Conservation (phyloP, 2,797 vertebrate species). For the Carapus acus region DNA sequence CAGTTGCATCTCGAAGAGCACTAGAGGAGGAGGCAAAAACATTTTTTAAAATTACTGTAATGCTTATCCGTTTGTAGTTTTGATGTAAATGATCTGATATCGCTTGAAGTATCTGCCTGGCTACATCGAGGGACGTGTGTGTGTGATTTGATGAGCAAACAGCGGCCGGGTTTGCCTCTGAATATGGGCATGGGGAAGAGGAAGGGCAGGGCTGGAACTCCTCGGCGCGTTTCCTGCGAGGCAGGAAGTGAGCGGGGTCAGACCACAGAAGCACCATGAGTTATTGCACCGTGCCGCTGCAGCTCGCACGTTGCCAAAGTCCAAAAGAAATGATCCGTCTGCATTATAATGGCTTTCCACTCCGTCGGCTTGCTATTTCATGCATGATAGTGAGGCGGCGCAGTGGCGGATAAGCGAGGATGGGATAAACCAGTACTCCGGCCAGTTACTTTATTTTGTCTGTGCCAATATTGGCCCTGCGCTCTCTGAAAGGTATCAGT, state of each 20-base stretch:
- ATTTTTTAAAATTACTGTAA: no score
- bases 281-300: slow-evolving; percentile 48
- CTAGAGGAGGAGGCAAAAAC: no score
- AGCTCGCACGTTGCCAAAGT: slow-evolving; percentile 34
- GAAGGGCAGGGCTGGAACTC: slow-evolving; percentile 61
- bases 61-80: no score
- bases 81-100: not conserved
- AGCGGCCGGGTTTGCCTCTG: not conserved
- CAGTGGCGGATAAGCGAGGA: no score
- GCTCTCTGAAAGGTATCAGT: no score
- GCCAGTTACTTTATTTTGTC: no score
- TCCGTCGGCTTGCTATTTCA: no score
- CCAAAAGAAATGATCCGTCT: slow-evolving; percentile 47
- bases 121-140: slow-evolving; percentile 22
- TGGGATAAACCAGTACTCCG: no score
- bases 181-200: slow-evolving; percentile 49
- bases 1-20: no score
- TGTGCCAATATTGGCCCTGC: no score
- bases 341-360: slow-evolving; percentile 8
- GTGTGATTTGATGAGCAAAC: not conserved
- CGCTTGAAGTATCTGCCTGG: not conserved
- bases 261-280: slow-evolving; percentile 49
- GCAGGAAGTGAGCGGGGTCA: slow-evolving; percentile 67
- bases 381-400: no score
- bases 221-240: slow-evolving; percentile 66